Percentiles rank a stretch among this genome's conserved stretches.
Evolutionary conservation across 2,888 invertebrate species (phyloP).

Genomic region (Ischnura elegans): DNA sequence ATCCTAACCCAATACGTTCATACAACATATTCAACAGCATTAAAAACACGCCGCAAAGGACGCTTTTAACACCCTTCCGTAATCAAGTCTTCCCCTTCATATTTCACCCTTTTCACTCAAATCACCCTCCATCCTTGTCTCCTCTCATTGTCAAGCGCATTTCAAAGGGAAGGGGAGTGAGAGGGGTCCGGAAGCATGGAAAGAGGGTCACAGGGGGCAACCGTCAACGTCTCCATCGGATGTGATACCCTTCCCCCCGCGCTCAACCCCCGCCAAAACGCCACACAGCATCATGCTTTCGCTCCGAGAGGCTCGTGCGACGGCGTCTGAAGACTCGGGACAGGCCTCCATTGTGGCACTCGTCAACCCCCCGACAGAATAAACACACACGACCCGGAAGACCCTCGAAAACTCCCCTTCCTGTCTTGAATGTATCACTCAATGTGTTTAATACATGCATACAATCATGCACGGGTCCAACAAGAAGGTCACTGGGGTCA

Average conservation of each 20-base stretch:
- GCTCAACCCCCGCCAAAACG: not conserved
- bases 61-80: not conserved
- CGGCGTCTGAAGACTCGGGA: conserved; percentile 38
- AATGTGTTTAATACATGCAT: not conserved
- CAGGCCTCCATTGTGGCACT: not conserved
- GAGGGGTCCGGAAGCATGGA: not conserved
- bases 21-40: no score
- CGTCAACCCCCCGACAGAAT: conserved; percentile 38
- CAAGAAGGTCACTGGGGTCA: no score
- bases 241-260: not conserved
- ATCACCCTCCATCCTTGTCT: not conserved
- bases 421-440: not conserved
- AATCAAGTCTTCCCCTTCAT: not conserved
- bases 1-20: no score
- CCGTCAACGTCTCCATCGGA: conserved; percentile 56
- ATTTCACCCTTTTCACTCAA: not conserved
- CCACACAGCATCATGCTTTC: no score
- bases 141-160: not conserved
- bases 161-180: not conserved
- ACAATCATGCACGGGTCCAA: not conserved
- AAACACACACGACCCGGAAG: conserved; percentile 34
- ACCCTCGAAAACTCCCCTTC: not conserved
- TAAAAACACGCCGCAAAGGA: no score
- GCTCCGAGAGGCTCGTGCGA: not conserved
- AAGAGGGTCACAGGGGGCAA: not conserved